These are phyloP conservation scores for Aquatica leii DNA, from an alignment of 2,888 invertebrate species.

Conservation along the genomic window DNA sequence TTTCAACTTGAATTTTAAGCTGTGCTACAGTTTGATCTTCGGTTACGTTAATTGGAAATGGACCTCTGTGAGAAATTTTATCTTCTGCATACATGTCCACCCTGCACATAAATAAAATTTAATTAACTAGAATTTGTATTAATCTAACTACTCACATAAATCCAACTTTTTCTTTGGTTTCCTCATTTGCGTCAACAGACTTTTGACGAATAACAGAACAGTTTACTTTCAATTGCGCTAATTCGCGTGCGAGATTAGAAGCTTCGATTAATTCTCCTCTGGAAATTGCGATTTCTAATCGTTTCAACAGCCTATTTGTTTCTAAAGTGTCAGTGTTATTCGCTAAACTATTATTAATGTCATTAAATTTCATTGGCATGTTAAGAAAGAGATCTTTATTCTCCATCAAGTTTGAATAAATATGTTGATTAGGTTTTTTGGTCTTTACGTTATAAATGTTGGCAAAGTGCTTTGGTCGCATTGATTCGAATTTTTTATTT, in stretches of 20 bases:
- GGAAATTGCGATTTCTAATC: slow-evolving; percentile 80
- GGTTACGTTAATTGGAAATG: slow-evolving; percentile 72
- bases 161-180: slow-evolving; percentile 24
- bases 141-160: slow-evolving; percentile 44
- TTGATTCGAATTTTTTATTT: slow-evolving; percentile 61
- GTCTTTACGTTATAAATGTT: slow-evolving; percentile 60
- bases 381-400: slow-evolving; percentile 58
- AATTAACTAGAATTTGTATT: too few species aligned
- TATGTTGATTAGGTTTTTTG: slow-evolving; percentile 47
- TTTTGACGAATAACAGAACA: slow-evolving; percentile 72
- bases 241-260: slow-evolving; percentile 77
- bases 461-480: slow-evolving; percentile 66
- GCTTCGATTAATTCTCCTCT: slow-evolving; percentile 79
- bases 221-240: slow-evolving; percentile 78
- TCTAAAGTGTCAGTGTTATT: slow-evolving; percentile 66
- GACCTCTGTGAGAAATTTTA: slow-evolving; percentile 80
- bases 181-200: slow-evolving; percentile 36
- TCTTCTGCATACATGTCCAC: slow-evolving; percentile 85
- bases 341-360: slow-evolving; percentile 48
- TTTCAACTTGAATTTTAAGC: slow-evolving; percentile 73
- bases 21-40: slow-evolving; percentile 71
- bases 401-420: slow-evolving; percentile 62
- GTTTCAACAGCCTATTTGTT: slow-evolving; percentile 70
- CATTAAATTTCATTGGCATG: slow-evolving; percentile 53
- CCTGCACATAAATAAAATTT: slow-evolving; percentile 62